Percentiles rank a stretch among this genome's conserved stretches.
Conservation (phyloP, 23 tunicate species). For the Oikopleura dioica region DNA sequence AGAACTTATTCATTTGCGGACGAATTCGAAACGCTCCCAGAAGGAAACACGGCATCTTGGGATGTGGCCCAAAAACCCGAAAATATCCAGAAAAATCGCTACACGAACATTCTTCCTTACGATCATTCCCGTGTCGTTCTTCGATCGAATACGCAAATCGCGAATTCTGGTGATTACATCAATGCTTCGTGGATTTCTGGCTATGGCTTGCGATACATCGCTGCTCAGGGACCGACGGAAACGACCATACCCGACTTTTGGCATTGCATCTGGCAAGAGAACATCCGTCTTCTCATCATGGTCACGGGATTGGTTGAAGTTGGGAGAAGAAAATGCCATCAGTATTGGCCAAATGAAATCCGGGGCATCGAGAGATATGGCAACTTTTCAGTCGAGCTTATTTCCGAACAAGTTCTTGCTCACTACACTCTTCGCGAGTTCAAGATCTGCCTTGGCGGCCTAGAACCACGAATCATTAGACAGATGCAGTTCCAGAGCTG, state of each 20-base stretch:
- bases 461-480: slow-evolving; percentile 50
- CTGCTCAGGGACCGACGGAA: slow-evolving; percentile 21
- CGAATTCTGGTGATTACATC: slow-evolving; percentile 29
- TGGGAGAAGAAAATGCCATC: slow-evolving; percentile 52
- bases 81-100: slow-evolving; percentile 58
- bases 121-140: slow-evolving; percentile 87
- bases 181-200: slow-evolving; percentile 42
- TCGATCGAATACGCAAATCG: slow-evolving; percentile 8
- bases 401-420: slow-evolving; percentile 18
- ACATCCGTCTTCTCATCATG: slow-evolving; percentile 46
- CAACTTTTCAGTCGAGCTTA: slow-evolving; percentile 28
- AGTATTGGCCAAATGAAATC: slow-evolving; percentile 84
- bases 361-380: slow-evolving; percentile 25
- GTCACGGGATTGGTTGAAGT: slow-evolving; percentile 65
- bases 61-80: slow-evolving; percentile 29
- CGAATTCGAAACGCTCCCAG: slow-evolving; percentile 44
- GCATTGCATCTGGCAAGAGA: slow-evolving; percentile 94
- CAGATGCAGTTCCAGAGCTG: slow-evolving; percentile 67
- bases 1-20: slow-evolving; percentile 76
- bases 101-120: slow-evolving; percentile 76
- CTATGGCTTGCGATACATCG: background rate
- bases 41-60: slow-evolving; percentile 53
- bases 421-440: slow-evolving; percentile 48
- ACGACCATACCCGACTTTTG: slow-evolving; percentile 59
- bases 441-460: slow-evolving; percentile 30